Base-by-base conservation (phyloP, 2,888 invertebrate genomes). In the Trichopria drosophilae region DNA sequence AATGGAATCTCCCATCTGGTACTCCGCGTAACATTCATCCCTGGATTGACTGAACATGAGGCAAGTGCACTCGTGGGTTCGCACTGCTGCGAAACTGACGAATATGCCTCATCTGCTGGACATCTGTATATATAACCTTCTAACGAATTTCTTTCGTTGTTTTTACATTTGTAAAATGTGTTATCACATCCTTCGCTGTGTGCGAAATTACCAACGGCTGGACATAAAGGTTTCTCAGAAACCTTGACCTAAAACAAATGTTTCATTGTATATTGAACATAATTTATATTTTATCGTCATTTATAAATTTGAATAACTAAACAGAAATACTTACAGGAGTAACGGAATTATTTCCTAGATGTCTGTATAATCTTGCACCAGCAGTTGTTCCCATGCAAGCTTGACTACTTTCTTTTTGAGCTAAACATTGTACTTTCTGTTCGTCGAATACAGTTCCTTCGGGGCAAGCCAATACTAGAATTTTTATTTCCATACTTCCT, bases 361-460 rank as follows among this genome's bases (percentile, higher is more conserved):
- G 78, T 70, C 83, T 81, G 43, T 82, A 78, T 59, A 83, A 78
- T 36, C 79, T 76, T 34, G 76, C 78, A 58, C 78, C 77, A 3
- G 82, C 81, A 55, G 79, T 81, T 66, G 80, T 71, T 10, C 83
- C 83, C 9, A 76, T 70, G 63, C 87, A 86, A 57, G 80, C 76
- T 55, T 81, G 77, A 16, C 56, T 76, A 31, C 82, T 80, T 63
- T 83, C 79, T 35, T 78, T 76, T 66, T 84, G 84, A 32, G 84
- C 81, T 34, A 87, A 78, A 71, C 91, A 92, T 65, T 89, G 84
- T 42, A 84, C 81, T 66, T 84, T 81, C 51, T 78, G 77, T 66
- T 90, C 86, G 65, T 90, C 87, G 64, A 84, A 92, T 42, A 89
- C 82, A 0, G 88, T 88, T 51, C 84, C 84, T 58, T 86, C 84